Evolutionary conservation across 2,888 invertebrate genomes (phyloP).

Genomic region (Habrosyne pyritoides): DNA sequence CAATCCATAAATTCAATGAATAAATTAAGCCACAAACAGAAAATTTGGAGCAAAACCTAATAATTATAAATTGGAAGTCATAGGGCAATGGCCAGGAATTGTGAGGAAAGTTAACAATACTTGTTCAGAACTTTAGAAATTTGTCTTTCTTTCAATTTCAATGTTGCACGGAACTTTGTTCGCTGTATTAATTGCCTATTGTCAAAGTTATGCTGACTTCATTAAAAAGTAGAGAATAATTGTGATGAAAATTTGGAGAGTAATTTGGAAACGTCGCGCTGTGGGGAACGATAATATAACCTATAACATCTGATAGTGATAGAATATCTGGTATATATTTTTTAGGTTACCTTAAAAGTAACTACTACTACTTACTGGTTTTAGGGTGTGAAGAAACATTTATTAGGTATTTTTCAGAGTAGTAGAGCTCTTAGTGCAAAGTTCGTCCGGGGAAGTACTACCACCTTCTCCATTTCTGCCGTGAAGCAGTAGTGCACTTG

Average conservation of each 20-base stretch:
- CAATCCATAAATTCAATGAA: conserved; percentile 1
- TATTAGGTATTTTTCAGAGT: no score
- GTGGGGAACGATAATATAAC: no score
- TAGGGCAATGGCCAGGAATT: conserved; percentile 27
- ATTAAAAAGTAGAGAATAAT: not conserved
- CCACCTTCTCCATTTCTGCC: no score
- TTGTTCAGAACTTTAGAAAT: conserved; percentile 40
- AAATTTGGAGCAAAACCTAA: conserved; percentile 15
- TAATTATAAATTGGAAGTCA: conserved; percentile 30
- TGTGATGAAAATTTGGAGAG: conserved; percentile 5
- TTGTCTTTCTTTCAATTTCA: conserved; percentile 55
- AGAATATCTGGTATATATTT: no score
- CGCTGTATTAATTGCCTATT: conserved; percentile 51
- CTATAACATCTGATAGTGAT: no score
- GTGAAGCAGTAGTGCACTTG: no score
- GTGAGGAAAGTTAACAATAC: conserved; percentile 22
- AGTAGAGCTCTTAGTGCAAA: no score
- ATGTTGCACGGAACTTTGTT: conserved; percentile 39
- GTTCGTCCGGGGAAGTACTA: no score
- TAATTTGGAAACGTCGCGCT: no score
- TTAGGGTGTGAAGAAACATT: no score
- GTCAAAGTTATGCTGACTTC: conserved; percentile 25
- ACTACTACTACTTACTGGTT: no score
- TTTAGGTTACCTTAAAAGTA: no score
- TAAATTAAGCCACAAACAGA: conserved; percentile 4